These are phyloP conservation scores for Lithobates pipiens DNA, from an alignment of 2,797 vertebrate species.

Conservation along the genomic window DNA sequence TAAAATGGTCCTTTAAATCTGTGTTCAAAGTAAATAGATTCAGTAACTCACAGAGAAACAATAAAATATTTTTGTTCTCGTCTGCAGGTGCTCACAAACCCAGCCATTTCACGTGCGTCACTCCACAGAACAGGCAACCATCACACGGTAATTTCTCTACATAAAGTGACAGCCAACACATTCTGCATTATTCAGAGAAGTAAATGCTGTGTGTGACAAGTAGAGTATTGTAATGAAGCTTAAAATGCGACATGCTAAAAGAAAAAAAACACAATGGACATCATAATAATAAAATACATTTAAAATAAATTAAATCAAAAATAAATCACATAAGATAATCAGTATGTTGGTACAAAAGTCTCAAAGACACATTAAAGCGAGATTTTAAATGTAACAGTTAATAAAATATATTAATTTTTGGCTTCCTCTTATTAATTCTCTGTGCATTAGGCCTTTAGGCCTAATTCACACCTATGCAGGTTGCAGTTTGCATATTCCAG, in stretches of 20 bases:
- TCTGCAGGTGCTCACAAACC: not conserved
- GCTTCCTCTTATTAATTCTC: not conserved
- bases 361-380: not conserved
- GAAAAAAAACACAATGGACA: not conserved
- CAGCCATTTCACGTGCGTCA: not conserved
- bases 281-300: not conserved
- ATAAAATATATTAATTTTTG: not conserved
- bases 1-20: not conserved
- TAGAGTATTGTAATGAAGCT: not conserved
- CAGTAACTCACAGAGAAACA: not conserved
- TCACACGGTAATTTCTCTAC: not conserved
- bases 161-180: not conserved
- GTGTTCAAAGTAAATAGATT: not conserved
- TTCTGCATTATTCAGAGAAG: not conserved
- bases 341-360: not conserved
- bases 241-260: not conserved
- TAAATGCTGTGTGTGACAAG: not conserved
- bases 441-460: not conserved
- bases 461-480: no score
- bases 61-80: not conserved
- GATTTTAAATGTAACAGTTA: not conserved
- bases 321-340: not conserved
- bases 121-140: not conserved
- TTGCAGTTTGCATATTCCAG: no score
- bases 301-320: not conserved